Conservation (phyloP, 1,140 invertebrate species). For the Monomorium pharaonis region DNA sequence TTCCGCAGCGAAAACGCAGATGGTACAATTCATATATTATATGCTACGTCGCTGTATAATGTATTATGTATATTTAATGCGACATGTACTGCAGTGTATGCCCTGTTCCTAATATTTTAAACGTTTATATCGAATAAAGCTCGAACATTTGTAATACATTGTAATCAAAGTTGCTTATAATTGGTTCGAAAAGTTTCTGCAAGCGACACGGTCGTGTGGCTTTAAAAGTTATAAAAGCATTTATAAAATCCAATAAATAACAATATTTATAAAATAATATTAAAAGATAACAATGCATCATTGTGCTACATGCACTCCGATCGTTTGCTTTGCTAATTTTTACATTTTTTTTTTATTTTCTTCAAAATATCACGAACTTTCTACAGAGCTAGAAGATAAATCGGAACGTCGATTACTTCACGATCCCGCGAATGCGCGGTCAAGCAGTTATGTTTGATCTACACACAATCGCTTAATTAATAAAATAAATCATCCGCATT, state of each 20-base stretch:
- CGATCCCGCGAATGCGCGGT: background rate
- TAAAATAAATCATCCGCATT: background rate
- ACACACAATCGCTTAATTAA: slow-evolving; percentile 1
- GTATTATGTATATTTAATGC: background rate
- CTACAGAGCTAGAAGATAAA: background rate
- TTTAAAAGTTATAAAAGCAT: background rate
- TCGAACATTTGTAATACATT: slow-evolving; percentile 52
- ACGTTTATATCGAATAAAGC: slow-evolving; percentile 68
- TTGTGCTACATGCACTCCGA: background rate
- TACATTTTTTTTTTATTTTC: no score
- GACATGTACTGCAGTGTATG: slow-evolving; percentile 8
- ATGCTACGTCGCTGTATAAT: background rate
- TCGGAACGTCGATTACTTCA: background rate
- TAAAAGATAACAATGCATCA: background rate
- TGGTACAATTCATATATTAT: background rate
- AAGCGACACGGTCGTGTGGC: background rate
- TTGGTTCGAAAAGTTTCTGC: background rate
- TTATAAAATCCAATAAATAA: background rate
- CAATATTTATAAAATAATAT: background rate
- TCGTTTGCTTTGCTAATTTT: background rate
- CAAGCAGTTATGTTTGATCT: background rate
- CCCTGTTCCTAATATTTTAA: slow-evolving; percentile 61
- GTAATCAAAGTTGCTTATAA: background rate
- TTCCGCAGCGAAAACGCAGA: background rate
- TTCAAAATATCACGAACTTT: background rate